phyloP scores from a whole-genome alignment of 2,113 vertebrate genomes.

The Podarcis raffonei region DNA sequence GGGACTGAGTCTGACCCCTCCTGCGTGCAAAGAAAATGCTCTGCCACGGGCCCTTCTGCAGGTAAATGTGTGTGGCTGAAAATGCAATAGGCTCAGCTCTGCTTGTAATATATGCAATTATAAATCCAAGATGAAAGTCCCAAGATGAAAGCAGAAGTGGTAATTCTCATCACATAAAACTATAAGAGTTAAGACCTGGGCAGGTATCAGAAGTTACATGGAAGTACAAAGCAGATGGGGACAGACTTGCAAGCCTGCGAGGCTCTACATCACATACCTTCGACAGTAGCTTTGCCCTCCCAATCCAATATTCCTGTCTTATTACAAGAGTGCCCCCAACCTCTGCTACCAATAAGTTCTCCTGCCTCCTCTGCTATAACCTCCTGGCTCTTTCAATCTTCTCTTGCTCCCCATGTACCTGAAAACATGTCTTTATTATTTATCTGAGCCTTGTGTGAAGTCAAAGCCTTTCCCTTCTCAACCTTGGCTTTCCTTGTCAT shows the following conservation, averaged over 20 bases:
- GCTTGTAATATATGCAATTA: neutral
- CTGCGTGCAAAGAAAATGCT: neutral
- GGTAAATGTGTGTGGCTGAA: neutral
- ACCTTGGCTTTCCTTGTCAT: slow-evolving; percentile 12
- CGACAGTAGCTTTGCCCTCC: neutral
- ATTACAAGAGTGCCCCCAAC: accelerated
- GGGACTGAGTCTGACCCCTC: neutral
- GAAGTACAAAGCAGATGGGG: neutral
- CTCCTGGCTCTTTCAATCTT: neutral
- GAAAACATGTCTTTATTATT: slow-evolving; percentile 8
- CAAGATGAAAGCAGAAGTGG: neutral
- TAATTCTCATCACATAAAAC: neutral
- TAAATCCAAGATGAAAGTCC: neutral
- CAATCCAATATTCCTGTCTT: neutral
- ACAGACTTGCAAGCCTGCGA: neutral
- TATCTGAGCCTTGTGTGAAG: neutral
- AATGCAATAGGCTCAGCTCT: neutral
- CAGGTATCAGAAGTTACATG: neutral
- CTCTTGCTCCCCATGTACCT: slow-evolving; percentile 12
- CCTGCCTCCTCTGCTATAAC: neutral
- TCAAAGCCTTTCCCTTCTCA: slow-evolving; percentile 45
- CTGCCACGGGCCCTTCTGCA: neutral
- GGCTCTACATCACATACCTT: accelerated
- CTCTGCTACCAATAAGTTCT: accelerated
- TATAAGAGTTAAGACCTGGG: neutral